A percentile compares a stretch with the other conserved stretches of the same genome.
Conservation (phyloP, 1,140 invertebrate genomes). For the Babylonia areolata region DNA sequence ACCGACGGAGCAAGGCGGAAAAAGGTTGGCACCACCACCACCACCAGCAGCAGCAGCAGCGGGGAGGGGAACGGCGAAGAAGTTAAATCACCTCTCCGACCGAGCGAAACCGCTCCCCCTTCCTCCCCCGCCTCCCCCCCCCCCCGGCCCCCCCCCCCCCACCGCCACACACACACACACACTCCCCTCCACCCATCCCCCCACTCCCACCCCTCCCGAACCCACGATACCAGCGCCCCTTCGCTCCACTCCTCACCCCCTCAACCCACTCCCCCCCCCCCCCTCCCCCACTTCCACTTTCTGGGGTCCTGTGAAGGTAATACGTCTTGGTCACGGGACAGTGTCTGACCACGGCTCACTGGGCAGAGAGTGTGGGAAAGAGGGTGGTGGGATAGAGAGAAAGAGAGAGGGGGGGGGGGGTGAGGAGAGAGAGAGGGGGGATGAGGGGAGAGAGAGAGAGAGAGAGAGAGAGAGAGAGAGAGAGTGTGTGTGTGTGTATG, state of each 20-base stretch:
- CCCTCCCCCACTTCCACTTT: background rate
- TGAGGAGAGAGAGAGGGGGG: background rate
- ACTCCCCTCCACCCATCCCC: background rate
- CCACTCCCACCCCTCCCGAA: background rate
- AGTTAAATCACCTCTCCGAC: slow-evolving; percentile 3
- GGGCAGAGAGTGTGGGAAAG: background rate
- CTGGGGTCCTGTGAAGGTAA: background rate
- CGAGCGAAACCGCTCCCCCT: background rate
- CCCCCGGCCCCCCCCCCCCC: background rate
- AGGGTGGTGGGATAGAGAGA: background rate
- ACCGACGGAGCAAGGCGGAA: background rate
- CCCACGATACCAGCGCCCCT: no score
- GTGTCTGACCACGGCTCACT: background rate
- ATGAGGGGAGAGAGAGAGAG: background rate
- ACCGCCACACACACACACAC: background rate
- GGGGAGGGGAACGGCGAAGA: background rate
- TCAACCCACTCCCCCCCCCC: background rate
- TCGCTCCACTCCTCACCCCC: background rate
- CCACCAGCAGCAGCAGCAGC: no score
- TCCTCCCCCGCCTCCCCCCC: no score
- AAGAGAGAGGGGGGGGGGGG: background rate
- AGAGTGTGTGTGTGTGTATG: background rate
- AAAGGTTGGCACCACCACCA: no score
- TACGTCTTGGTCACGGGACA: background rate
- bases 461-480: background rate